phyloP scores from a whole-genome alignment of 2,113 vertebrate genomes.

The Acrocephalus kingi region DNA sequence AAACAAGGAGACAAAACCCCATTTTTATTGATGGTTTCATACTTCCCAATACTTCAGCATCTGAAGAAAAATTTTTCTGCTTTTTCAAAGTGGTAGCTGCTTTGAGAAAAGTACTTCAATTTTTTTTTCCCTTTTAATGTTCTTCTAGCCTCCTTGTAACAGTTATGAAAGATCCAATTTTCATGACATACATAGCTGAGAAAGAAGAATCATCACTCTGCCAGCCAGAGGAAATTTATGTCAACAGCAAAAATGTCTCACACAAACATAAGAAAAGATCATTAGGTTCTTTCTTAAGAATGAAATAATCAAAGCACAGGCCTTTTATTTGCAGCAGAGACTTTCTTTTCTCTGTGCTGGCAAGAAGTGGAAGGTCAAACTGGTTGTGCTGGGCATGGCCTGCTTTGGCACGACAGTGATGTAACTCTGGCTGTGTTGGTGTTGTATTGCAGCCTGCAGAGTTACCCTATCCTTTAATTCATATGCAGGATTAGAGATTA shows the following conservation, averaged over 20 bases:
- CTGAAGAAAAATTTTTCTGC: neutral
- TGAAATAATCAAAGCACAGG: neutral
- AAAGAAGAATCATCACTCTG: neutral
- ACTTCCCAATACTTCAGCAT: neutral
- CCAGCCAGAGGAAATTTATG: conserved; percentile 38
- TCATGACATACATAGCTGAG: neutral
- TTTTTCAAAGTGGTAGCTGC: neutral
- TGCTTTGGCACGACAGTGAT: neutral
- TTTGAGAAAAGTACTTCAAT: neutral
- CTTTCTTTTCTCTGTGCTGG: neutral
- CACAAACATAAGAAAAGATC: neutral
- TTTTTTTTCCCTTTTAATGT: neutral
- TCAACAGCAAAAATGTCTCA: conserved; percentile 36
- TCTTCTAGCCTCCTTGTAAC: conserved; percentile 14
- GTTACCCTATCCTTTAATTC: neutral
- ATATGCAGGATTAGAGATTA: neutral
- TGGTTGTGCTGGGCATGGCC: neutral
- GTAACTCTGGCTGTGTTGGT: neutral
- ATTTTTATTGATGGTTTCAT: neutral
- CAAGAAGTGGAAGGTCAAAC: accelerated
- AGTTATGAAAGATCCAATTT: neutral
- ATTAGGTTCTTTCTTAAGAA: neutral
- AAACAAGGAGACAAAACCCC: neutral
- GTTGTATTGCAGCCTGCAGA: neutral
- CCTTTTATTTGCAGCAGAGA: neutral